Evolutionary conservation across 1,140 invertebrate genomes (phyloP).

Genomic region (Meloidogyne hapla): DNA sequence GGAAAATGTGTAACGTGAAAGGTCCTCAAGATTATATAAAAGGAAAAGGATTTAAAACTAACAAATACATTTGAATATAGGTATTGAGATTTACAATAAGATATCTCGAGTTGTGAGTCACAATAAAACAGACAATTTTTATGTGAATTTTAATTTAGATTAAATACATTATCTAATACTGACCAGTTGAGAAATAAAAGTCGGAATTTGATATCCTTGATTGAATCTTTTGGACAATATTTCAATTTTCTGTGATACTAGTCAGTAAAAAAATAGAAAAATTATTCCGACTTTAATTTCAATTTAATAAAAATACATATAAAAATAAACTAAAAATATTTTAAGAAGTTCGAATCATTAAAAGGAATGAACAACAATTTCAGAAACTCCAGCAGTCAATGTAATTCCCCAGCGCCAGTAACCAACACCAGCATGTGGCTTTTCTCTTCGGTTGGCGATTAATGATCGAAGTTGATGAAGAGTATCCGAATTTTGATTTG

Average conservation of each 20-base stretch:
- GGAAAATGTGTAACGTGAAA: too few relatives aligned
- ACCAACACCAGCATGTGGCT: slow-evolving; percentile 58
- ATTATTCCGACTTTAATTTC: not conserved
- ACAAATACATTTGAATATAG: too few relatives aligned
- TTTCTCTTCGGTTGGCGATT: slow-evolving; percentile 50
- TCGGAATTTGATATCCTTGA: not conserved
- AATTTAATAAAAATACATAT: not conserved
- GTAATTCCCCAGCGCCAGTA: slow-evolving; percentile 59
- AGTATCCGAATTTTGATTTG: slow-evolving; percentile 57
- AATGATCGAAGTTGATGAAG: slow-evolving; percentile 51
- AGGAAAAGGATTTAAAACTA: too few relatives aligned
- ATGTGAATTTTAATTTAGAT: not conserved
- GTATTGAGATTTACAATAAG: too few relatives aligned
- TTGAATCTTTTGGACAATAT: not conserved
- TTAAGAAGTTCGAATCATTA: not conserved
- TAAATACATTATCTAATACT: not conserved
- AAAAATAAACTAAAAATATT: not conserved
- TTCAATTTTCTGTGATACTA: too few relatives aligned
- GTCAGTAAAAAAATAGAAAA: not conserved
- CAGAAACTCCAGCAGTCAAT: slow-evolving; percentile 31
- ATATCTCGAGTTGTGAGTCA: not conserved
- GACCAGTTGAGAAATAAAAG: not conserved
- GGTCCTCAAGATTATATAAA: too few relatives aligned
- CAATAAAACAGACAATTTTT: not conserved
- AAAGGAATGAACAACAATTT: slow-evolving; percentile 32